Evolutionary conservation across 2,888 invertebrate genomes (phyloP), one percentile per base, ranked within the genome.

Genomic region (Acrobeloides nanus): DNA sequence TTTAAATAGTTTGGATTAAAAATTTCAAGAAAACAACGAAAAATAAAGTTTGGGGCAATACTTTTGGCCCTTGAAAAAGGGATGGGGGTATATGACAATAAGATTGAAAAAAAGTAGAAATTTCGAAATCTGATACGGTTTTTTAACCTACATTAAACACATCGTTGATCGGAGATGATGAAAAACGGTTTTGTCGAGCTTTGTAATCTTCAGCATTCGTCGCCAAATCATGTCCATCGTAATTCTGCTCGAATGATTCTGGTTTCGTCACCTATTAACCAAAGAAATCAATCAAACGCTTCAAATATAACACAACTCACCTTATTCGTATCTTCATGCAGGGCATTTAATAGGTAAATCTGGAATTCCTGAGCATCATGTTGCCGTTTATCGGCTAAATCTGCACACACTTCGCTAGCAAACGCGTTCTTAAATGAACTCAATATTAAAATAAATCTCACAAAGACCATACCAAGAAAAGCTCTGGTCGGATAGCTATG

Each of bases 331-430:
- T 71, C 71, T 44, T 76, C 76, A 55, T 77, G 76, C 1, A 76
- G 57, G 0, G 74, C 73, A 52, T 76, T 76, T 12, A 76, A 54
- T 10, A 80, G 68, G 62, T 76, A 78, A 12, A 78, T 76, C 74
- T 79, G 75, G 58, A 80, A 80, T 58, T 80, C 80, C 57, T 79
- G 79, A 2, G 80, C 79, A 62, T 80, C 80, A 61, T 80, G 80
- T 60, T 80, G 80, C n/a, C 54, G 49, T 3, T 68, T 57, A 43
- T 71, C 66, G 20, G 56, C 57, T 21, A 71, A 59, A 57, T 38
- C 34, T 15, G 35, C 17, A 40, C 40, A 39, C 12, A 56, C 59
- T 35, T 37, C 27, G n/a, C 25, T 17, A 10, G 59, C 56, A 60
- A 56, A 57, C 1, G 59, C 41, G 35, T 49, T 44, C 66, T 67